Percentiles rank a stretch among this genome's conserved stretches.
phyloP scores from a whole-genome alignment of 2,797 vertebrate genomes.

The Galaxias olidus region DNA sequence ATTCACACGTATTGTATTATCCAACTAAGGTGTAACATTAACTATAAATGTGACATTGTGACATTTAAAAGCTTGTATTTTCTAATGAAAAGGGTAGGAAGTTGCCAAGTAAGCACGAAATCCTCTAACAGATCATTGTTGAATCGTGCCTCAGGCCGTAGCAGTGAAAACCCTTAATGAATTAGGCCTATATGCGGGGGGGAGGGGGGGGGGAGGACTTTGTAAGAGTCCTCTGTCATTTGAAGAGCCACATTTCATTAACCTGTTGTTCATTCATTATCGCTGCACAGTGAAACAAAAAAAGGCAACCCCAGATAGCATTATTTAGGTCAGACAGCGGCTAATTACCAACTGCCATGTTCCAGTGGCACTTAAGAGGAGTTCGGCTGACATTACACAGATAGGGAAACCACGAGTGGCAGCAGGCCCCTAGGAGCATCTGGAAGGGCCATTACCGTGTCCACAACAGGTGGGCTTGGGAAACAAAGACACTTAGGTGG shows the following conservation, averaged over 20 bases:
- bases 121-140: conserved; percentile 27
- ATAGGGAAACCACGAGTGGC: conserved; percentile 63
- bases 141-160: conserved; percentile 40
- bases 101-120: conserved; percentile 43
- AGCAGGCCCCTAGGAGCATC: conserved; percentile 57
- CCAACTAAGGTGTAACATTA: conserved; percentile 44
- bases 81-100: conserved; percentile 52
- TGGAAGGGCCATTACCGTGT: conserved; percentile 40
- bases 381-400: conserved; percentile 62
- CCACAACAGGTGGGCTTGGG: no score
- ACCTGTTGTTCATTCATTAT: conserved; percentile 72
- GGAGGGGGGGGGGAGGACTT: no score
- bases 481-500: no score
- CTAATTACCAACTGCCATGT: conserved; percentile 71
- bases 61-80: conserved; percentile 51
- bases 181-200: conserved; percentile 47
- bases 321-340: conserved; percentile 58
- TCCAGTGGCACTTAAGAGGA: conserved; percentile 50
- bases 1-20: conserved; percentile 33
- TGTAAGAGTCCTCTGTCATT: conserved; percentile 50
- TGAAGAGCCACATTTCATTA: conserved; percentile 69
- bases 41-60: conserved; percentile 43
- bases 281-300: conserved; percentile 54
- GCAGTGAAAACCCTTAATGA: conserved; percentile 48
- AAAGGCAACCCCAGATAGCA: conserved; percentile 58